A percentile compares a stretch with the other conserved stretches of the same genome.
Evolutionary conservation across 2,113 vertebrate species (phyloP).

Genomic region (Nesoenas mayeri): DNA sequence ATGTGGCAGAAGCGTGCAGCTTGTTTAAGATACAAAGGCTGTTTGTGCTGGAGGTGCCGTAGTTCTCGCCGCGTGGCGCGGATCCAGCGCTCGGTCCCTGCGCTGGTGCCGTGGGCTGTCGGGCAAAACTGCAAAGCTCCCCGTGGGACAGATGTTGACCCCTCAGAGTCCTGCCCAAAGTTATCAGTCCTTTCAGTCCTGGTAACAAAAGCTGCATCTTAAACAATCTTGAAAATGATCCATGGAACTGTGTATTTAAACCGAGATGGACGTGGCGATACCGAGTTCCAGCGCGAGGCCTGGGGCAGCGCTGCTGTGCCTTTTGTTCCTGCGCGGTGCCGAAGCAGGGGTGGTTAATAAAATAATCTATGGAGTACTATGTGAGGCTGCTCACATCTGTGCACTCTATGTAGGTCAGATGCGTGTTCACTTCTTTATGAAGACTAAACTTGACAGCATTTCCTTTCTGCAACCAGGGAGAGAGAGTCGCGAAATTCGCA

Average conservation of each 20-base stretch:
- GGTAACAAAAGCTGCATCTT: background rate
- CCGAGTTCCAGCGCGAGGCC: fast-evolving
- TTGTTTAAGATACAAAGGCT: background rate
- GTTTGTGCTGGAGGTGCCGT: background rate
- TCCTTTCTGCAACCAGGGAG: background rate
- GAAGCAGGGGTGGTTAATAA: background rate
- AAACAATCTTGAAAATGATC: background rate
- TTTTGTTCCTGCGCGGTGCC: background rate
- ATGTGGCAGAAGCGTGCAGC: background rate
- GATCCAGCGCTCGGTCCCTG: background rate
- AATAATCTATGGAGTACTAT: background rate
- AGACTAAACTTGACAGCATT: conserved; percentile 49
- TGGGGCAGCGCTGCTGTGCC: background rate
- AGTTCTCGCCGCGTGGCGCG: background rate
- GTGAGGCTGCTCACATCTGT: conserved; percentile 35
- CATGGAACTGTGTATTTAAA: background rate
- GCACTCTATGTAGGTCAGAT: conserved; percentile 64
- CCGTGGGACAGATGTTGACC: background rate
- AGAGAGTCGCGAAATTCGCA: background rate
- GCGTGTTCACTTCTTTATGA: background rate
- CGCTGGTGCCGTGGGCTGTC: background rate
- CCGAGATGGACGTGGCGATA: fast-evolving
- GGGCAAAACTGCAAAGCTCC: background rate
- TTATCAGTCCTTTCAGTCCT: background rate
- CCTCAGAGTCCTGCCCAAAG: background rate